phyloP scores from a whole-genome alignment of 2,888 invertebrate species.

The Chloromyia formosa region DNA sequence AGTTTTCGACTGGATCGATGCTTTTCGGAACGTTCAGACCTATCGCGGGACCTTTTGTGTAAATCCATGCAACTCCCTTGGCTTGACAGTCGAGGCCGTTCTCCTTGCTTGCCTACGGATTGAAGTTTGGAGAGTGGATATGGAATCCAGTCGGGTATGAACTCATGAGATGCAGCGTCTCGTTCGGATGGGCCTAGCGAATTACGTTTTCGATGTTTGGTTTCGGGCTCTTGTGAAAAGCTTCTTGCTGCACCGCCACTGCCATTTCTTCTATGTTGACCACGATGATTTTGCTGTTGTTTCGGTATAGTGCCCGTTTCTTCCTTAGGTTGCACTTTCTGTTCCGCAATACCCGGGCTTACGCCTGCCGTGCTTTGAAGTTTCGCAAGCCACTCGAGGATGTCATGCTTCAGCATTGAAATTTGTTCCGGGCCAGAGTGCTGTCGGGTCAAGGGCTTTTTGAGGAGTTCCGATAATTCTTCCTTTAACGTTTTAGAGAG shows the following conservation, averaged over 20 bases:
- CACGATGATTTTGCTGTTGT: constrained; percentile 51
- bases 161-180: constrained; percentile 56
- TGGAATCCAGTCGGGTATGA: constrained; percentile 61
- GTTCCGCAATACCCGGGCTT: constrained; percentile 51
- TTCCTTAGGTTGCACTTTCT: constrained; percentile 51
- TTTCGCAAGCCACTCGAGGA: constrained; percentile 63
- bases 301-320: constrained; percentile 48
- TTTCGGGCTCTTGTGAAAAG: constrained; percentile 60
- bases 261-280: constrained; percentile 60
- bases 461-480: constrained; percentile 60
- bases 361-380: constrained; percentile 53
- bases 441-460: constrained; percentile 62
- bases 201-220: constrained; percentile 61
- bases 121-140: constrained; percentile 61
- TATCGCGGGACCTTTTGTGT: constrained; percentile 51
- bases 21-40: constrained; percentile 46
- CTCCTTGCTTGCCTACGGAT: constrained; percentile 57
- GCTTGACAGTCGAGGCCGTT: constrained; percentile 46
- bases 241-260: constrained; percentile 60
- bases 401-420: constrained; percentile 62
- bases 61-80: constrained; percentile 55
- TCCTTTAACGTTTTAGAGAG: constrained; percentile 55
- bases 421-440: constrained; percentile 63
- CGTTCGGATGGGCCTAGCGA: constrained; percentile 62
- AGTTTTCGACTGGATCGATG: constrained; percentile 58